Evolutionary conservation across 2,113 vertebrate species (phyloP), one percentile per base, ranked within the genome.

Genomic region (Thryonomys swinderianus): DNA sequence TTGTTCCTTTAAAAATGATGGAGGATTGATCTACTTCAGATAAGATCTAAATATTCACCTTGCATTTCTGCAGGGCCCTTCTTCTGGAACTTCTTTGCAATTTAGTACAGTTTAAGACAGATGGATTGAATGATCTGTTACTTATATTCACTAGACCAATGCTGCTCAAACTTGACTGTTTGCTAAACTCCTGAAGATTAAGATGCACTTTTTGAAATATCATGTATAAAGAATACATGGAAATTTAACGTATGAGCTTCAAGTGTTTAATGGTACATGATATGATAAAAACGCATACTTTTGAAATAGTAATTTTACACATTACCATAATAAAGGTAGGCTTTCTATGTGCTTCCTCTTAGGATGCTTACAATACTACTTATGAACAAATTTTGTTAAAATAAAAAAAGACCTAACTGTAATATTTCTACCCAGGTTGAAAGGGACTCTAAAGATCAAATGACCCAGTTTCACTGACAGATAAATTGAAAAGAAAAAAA

Each of bases 21-120:
- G 18, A 79, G 45, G 13, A 85, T 53, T 53, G 66, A 16, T 53
- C 34, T 69, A 53, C 51, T 74, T 37, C 45, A 9, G 3, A 96
- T 45, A 90, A 83, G 25, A 18, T 80, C 16, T 91, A 34, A 25
- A 62, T 91, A 59, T 3, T 30, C 61, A 61, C 7, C 27, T 90
- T 84, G 11, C 7, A 4, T 79, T 42, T 74, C 25, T 91, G 66
- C 20, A 85, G 51, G 40, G 2, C 25, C 14, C 16, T 57, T 90
- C 21, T 9, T 7, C 18, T 82, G 53, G 20, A 59, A n/a, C 51
- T 79, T 88, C 25, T 94, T 34, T 37, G 61, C 12, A 74, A 61
- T 67, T 86, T 93, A 91, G 93, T 85, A 34, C 64, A 88, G 32
- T 91, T 93, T 88, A 61, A 93, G 64, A 84, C 3, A 84, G 10